phyloP scores from a whole-genome alignment of 1,140 invertebrate genomes.

The Polypedilum vanderplanki region DNA sequence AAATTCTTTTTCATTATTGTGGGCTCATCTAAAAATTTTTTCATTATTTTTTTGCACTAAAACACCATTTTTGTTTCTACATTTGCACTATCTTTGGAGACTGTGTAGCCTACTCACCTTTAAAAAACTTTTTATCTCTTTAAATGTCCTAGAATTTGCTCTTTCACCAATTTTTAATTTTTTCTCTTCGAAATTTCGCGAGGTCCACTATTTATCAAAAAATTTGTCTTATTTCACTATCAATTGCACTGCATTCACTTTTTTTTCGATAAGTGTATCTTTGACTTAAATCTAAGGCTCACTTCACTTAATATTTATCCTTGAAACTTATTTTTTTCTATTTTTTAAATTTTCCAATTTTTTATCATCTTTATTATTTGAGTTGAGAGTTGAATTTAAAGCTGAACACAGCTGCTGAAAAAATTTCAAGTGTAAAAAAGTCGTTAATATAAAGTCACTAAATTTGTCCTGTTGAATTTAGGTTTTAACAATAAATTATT shows the following conservation, averaged over 20 bases:
- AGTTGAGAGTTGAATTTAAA: no score
- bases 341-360: constrained; percentile 9
- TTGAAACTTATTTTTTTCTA: background rate
- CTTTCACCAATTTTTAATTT: background rate
- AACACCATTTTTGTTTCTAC: no score
- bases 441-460: no score
- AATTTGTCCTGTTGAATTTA: no score
- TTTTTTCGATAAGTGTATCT: background rate
- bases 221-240: background rate
- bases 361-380: background rate
- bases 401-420: no score
- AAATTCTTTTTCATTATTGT: background rate
- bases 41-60: no score
- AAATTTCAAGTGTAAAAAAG: no score
- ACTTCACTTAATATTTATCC: constrained; percentile 1
- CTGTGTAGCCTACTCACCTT: background rate
- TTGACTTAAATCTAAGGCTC: background rate
- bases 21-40: background rate
- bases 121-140: background rate
- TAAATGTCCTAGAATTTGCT: background rate
- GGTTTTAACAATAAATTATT: no score
- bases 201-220: constrained; percentile 15
- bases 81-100: no score
- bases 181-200: background rate
- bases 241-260: constrained; percentile 16